Evolutionary conservation across 2,113 vertebrate species (phyloP).

Genomic region (Scomber scombrus): DNA sequence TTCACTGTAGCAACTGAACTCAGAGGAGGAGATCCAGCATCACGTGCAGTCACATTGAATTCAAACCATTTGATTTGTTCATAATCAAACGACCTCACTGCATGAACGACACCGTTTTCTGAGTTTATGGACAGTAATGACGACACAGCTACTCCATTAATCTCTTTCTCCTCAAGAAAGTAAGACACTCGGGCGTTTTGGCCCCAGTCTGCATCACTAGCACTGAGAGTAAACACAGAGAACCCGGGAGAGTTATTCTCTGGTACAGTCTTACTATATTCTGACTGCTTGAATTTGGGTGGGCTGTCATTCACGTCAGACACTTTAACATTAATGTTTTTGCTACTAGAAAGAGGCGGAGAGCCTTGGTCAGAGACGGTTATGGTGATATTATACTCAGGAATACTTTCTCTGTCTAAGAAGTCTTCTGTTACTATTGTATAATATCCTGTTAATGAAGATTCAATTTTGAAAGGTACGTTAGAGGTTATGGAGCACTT

Average conservation of each 20-base stretch:
- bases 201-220: slow-evolving; percentile 77
- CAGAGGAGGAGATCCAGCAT: slow-evolving; percentile 78
- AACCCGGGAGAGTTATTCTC: slow-evolving; percentile 84
- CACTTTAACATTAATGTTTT: slow-evolving; percentile 75
- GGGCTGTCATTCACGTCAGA: slow-evolving; percentile 86
- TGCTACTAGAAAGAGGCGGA: slow-evolving; percentile 63
- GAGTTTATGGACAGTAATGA: slow-evolving; percentile 74
- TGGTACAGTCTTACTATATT: slow-evolving; percentile 73
- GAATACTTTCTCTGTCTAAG: slow-evolving; percentile 76
- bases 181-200: slow-evolving; percentile 83
- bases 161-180: slow-evolving; percentile 60
- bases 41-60: slow-evolving; percentile 75
- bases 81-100: slow-evolving; percentile 78
- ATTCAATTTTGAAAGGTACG: slow-evolving; percentile 80
- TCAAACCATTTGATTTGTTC: slow-evolving; percentile 65
- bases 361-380: slow-evolving; percentile 73
- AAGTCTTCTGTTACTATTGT: slow-evolving; percentile 68
- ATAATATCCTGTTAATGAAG: slow-evolving; percentile 79
- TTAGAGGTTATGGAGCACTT: slow-evolving; percentile 73
- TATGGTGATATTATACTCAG: slow-evolving; percentile 80
- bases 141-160: slow-evolving; percentile 67
- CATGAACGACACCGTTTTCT: slow-evolving; percentile 74
- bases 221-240: slow-evolving; percentile 64
- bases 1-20: slow-evolving; percentile 78
- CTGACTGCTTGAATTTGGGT: slow-evolving; percentile 75